Percentiles rank a stretch among this genome's conserved stretches.
These are phyloP conservation scores for Asteroscopus sphinx DNA, from an alignment of 2,888 invertebrate species.

Conservation along the genomic window DNA sequence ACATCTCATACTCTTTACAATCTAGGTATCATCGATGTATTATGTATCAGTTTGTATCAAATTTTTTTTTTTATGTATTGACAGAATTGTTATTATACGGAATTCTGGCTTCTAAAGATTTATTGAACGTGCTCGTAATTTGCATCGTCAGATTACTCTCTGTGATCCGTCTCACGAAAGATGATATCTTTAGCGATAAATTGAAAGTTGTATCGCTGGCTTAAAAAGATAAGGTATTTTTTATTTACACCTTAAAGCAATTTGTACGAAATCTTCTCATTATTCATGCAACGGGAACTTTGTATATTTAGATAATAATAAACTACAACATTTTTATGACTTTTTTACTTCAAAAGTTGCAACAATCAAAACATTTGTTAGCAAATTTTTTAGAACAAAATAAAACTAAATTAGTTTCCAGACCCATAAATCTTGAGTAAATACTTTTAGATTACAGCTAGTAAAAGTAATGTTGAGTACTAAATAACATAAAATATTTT, in stretches of 20 bases:
- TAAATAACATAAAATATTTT: conserved; percentile 7
- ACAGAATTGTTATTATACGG: no score
- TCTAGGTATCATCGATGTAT: no score
- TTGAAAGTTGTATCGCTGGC: conserved; percentile 9
- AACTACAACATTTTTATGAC: no score
- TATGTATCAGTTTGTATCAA: no score
- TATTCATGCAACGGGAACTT: no score
- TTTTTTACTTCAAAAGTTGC: not conserved
- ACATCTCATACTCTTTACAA: no score
- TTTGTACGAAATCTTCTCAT: no score
- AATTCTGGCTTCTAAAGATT: not conserved
- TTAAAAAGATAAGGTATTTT: no score
- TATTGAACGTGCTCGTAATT: not conserved
- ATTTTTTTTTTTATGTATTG: no score
- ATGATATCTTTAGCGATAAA: conserved; percentile 4
- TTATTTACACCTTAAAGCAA: no score
- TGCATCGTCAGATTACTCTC: not conserved
- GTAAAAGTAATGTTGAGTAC: conserved; percentile 26
- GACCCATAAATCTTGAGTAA: conserved; percentile 37
- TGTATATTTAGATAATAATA: no score
- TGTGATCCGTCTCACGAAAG: conserved; percentile 7
- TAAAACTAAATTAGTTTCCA: conserved; percentile 4
- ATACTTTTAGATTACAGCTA: conserved; percentile 11
- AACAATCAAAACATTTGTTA: not conserved
- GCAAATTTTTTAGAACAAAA: not conserved